A percentile compares a stretch with the other conserved stretches of the same genome.
Evolutionary conservation across 1,140 invertebrate species (phyloP).

Genomic region (Nomia melanderi): DNA sequence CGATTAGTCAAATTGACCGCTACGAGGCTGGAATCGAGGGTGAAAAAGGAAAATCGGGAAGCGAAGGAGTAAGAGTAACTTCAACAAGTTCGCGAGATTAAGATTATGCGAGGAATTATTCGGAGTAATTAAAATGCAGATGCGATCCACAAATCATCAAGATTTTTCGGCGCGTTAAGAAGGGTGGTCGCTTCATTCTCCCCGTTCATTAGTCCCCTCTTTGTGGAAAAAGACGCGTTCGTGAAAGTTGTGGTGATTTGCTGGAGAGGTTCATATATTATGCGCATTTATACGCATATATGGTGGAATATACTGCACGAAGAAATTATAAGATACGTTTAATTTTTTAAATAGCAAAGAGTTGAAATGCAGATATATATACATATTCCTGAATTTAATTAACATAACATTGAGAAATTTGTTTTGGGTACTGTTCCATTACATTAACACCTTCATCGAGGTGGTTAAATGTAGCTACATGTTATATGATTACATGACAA

Average conservation of each 20-base stretch:
- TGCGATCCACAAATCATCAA: conserved; percentile 78
- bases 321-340: too few species aligned
- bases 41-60: conserved; percentile 7
- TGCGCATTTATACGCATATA: background rate
- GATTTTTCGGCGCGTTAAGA: conserved; percentile 69
- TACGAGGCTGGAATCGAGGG: background rate
- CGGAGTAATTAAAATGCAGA: conserved; percentile 79
- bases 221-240: conserved; percentile 19
- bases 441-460: too few species aligned
- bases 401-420: too few species aligned
- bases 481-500: too few species aligned
- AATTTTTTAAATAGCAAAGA: too few species aligned
- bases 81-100: conserved; percentile 49
- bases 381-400: too few species aligned
- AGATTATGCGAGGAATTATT: conserved; percentile 78
- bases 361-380: too few species aligned
- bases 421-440: too few species aligned
- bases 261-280: conserved; percentile 63
- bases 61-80: conserved; percentile 37
- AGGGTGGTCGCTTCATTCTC: conserved; percentile 1
- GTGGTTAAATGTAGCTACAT: too few species aligned
- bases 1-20: conserved; percentile 35
- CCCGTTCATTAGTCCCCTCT: conserved; percentile 18
- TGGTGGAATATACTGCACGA: too few species aligned
- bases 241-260: conserved; percentile 33